Base-by-base conservation (phyloP, 1,140 invertebrate species). In the Lanistes nyassanus region DNA sequence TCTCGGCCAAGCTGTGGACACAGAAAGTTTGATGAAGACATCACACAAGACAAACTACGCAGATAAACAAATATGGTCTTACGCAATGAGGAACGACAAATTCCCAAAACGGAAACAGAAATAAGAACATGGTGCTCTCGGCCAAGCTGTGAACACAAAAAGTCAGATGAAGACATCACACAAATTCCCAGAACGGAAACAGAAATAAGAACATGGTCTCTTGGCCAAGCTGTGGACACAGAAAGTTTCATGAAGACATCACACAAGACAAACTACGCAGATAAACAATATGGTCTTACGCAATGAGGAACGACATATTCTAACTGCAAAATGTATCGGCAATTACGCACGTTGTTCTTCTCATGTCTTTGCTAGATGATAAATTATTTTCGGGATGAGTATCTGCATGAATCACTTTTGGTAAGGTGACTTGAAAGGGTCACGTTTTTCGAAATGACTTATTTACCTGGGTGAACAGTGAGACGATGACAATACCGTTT, bases 391-490 rank as follows among this genome's bases (percentile, higher is more conserved):
- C n/a, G n/a, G n/a, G n/a, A n/a, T n/a, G n/a, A n/a, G n/a, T n/a
- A n/a, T n/a, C n/a, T n/a, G n/a, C n/a, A n/a, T n/a, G n/a, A n/a
- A n/a, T n/a, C n/a, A n/a, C n/a, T n/a, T n/a, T n/a, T n/a, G n/a
- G n/a, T n/a, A n/a, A n/a, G n/a, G n/a, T n/a, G n/a, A n/a, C n/a
- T n/a, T n/a, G n/a, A n/a, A n/a, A n/a, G n/a, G n/a, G n/a, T n/a
- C n/a, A n/a, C n/a, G n/a, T n/a, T n/a, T n/a, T n/a, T n/a, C n/a
- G n/a, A n/a, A 53, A 13, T 37, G 7, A n/a, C 34, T 56, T 77
- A 37, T 19, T 75, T 56, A 85, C 84, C 81, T 85, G 84, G 11
- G 81, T 80, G 75, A 86, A 84, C 6, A 84, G 72, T 16, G 80
- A 75, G 7, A 83, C 76, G 7, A 82, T 82, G 62, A 77, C 77